These are phyloP conservation scores for Coronaproctus castanopsis DNA, from an alignment of 2,888 invertebrate genomes.

Conservation along the genomic window DNA sequence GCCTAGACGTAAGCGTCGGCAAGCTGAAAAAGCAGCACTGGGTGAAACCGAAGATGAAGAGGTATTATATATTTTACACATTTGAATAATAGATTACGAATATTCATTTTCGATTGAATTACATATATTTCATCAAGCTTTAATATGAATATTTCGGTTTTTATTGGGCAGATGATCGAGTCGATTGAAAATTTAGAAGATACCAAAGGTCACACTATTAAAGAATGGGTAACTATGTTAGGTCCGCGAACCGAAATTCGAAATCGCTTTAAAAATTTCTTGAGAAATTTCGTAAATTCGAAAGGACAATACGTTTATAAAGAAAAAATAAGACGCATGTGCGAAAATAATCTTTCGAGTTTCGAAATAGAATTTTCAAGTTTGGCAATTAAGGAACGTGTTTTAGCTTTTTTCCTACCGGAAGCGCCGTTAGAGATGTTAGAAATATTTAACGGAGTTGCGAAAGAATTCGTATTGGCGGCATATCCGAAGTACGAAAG, in stretches of 20 bases:
- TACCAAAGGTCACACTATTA: constrained; percentile 80
- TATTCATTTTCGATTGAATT: no score
- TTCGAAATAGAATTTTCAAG: constrained; percentile 60
- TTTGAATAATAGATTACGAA: no score
- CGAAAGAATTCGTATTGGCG: constrained; percentile 75
- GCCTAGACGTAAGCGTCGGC: constrained; percentile 42
- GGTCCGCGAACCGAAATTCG: constrained; percentile 90
- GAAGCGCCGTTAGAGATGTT: constrained; percentile 95
- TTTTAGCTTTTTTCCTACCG: constrained; percentile 87
- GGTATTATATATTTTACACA: no score
- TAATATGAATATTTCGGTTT: neutral
- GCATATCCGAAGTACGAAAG: constrained; percentile 92
- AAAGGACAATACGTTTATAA: constrained; percentile 65
- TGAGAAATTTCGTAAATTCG: constrained; percentile 70
- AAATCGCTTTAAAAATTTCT: constrained; percentile 69
- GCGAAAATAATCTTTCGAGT: constrained; percentile 53
- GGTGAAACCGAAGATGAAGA: constrained; percentile 57
- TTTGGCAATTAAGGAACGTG: constrained; percentile 74
- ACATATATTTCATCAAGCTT: no score
- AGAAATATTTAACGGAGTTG: constrained; percentile 81
- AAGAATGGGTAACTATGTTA: constrained; percentile 92
- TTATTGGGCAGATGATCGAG: constrained; percentile 46
- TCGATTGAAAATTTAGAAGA: constrained; percentile 96
- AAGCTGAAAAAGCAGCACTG: constrained; percentile 72
- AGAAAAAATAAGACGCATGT: constrained; percentile 85